A percentile compares a stretch with the other conserved stretches of the same genome.
Evolutionary conservation across 2,113 vertebrate species (phyloP).

Genomic region (Montifringilla adamsi): DNA sequence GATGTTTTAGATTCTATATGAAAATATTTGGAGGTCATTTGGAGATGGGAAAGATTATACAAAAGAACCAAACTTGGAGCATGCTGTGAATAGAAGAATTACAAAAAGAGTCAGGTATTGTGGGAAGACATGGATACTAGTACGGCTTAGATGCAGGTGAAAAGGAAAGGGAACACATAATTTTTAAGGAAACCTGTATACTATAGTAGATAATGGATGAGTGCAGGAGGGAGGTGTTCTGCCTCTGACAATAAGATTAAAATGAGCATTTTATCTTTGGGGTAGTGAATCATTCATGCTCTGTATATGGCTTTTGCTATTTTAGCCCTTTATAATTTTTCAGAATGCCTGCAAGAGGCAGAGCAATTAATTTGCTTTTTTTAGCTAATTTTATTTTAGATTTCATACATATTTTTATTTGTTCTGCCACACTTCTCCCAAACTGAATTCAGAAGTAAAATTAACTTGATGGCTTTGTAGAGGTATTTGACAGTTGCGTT

Average conservation of each 20-base stretch:
- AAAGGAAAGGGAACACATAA: not conserved
- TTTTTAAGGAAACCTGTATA: not conserved
- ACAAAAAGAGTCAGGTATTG: not conserved
- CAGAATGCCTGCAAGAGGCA: not conserved
- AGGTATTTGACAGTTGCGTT: not conserved
- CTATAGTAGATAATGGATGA: not conserved
- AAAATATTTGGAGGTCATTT: not conserved
- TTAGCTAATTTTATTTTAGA: not conserved
- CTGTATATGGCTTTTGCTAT: not conserved
- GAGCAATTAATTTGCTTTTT: not conserved
- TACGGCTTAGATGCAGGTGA: not conserved
- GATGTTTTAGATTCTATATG: not conserved
- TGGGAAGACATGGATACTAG: not conserved
- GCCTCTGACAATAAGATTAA: not conserved
- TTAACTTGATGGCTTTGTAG: not conserved
- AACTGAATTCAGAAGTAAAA: not conserved
- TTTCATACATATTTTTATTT: not conserved
- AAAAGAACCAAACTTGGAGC: not conserved
- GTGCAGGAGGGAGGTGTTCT: not conserved
- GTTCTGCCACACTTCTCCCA: not conserved
- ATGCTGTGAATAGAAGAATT: not conserved
- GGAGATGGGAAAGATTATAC: not conserved
- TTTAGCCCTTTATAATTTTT: not conserved
- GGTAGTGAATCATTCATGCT: not conserved
- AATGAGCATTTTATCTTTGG: not conserved